These are phyloP conservation scores for Stegastes partitus DNA, from an alignment of 2,113 vertebrate genomes.

Conservation along the genomic window DNA sequence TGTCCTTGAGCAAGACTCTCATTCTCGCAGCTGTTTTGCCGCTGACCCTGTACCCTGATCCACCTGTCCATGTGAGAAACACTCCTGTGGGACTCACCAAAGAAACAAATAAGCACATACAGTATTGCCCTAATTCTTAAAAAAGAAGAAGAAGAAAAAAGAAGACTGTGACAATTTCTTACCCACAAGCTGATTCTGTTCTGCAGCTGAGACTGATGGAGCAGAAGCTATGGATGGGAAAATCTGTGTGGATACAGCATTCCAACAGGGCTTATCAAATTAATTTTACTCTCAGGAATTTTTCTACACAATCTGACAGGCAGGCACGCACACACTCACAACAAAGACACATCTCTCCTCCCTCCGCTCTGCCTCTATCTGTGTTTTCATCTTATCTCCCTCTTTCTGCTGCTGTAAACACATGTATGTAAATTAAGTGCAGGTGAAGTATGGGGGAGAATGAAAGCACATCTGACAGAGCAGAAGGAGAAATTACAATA, in stretches of 20 bases:
- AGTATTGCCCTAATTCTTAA: no score
- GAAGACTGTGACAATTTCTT: neutral
- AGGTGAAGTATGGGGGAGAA: constrained; percentile 7
- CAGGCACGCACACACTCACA: constrained; percentile 2
- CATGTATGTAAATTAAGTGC: neutral
- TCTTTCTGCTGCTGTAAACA: constrained; percentile 12
- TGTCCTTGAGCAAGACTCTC: constrained; percentile 35
- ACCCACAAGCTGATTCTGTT: neutral
- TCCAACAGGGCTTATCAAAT: constrained; percentile 64
- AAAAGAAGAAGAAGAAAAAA: no score
- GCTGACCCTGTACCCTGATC: constrained; percentile 30
- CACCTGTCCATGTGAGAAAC: constrained; percentile 31
- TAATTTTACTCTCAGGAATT: constrained; percentile 54
- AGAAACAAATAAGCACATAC: neutral
- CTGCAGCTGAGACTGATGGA: neutral
- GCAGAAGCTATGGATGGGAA: constrained; percentile 42
- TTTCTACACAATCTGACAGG: constrained; percentile 29
- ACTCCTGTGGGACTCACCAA: neutral
- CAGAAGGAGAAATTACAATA: constrained; percentile 24
- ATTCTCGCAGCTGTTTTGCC: constrained; percentile 33
- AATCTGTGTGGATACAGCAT: constrained; percentile 45
- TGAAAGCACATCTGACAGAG: neutral
- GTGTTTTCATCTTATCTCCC: constrained; percentile 2
- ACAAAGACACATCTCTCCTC: constrained; percentile 15
- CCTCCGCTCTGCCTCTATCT: neutral